phyloP scores from a whole-genome alignment of 2,888 invertebrate genomes.

The Ischnus inquisitorius region DNA sequence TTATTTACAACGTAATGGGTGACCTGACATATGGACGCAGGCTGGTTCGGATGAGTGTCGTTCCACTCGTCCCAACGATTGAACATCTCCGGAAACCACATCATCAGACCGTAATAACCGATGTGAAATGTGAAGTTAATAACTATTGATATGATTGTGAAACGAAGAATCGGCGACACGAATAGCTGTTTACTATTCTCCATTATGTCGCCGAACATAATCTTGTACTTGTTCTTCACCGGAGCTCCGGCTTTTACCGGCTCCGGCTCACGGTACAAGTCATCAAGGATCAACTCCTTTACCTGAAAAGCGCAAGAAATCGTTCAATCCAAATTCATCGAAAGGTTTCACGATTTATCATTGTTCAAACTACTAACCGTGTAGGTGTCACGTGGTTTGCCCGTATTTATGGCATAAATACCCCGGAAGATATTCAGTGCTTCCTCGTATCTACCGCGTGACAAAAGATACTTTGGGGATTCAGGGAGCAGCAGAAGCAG shows the following conservation, averaged over 20 bases:
- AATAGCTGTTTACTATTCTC: slow-evolving; percentile 94
- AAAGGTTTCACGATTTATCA: not conserved
- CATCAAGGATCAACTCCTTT: slow-evolving; percentile 84
- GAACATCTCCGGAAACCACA: slow-evolving; percentile 99
- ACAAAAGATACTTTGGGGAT: slow-evolving; percentile 95
- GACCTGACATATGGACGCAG: slow-evolving; percentile 90
- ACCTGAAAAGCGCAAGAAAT: slow-evolving; percentile 76
- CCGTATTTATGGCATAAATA: slow-evolving; percentile 94
- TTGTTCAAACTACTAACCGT: slow-evolving; percentile 86
- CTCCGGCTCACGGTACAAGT: slow-evolving; percentile 77
- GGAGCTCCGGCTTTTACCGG: slow-evolving; percentile 77
- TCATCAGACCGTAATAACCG: slow-evolving; percentile 97
- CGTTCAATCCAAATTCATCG: not conserved
- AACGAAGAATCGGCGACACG: slow-evolving; percentile 92
- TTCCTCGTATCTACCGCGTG: slow-evolving; percentile 92
- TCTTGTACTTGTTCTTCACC: slow-evolving; percentile 88
- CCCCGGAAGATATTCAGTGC: slow-evolving; percentile 93
- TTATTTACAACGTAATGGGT: slow-evolving; percentile 91
- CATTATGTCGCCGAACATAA: slow-evolving; percentile 92
- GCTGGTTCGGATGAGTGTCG: slow-evolving; percentile 87
- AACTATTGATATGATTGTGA: slow-evolving; percentile 93
- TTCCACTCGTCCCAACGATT: slow-evolving; percentile 95
- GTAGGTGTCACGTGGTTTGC: slow-evolving; percentile 91
- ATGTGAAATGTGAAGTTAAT: slow-evolving; percentile 98
- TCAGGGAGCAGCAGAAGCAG: slow-evolving; percentile 94